phyloP scores from a whole-genome alignment of 2,888 invertebrate species.

The Zygaena filipendulae region DNA sequence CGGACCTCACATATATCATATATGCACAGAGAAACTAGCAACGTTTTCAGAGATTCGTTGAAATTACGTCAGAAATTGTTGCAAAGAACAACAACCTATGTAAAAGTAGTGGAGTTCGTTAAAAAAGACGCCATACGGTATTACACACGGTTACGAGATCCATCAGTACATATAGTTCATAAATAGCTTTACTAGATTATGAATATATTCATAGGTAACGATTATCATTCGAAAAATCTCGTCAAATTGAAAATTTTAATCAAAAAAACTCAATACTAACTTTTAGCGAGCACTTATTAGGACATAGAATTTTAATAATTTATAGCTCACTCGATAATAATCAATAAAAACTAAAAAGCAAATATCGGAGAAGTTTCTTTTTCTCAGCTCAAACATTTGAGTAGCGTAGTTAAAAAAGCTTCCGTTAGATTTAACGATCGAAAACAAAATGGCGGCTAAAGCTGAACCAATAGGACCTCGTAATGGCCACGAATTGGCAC shows the following conservation, averaged over 20 bases:
- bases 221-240: constrained; percentile 50
- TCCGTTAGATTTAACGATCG: no score
- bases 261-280: constrained; percentile 20
- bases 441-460: constrained; percentile 52
- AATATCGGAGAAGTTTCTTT: no score
- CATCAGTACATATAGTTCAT: no score
- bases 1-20: no score
- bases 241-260: constrained; percentile 45
- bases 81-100: constrained; percentile 49
- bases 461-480: constrained; percentile 66
- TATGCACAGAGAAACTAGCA: constrained; percentile 53
- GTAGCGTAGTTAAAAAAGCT: no score
- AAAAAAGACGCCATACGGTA: constrained; percentile 64
- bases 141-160: constrained; percentile 54
- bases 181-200: no score
- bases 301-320: constrained; percentile 5
- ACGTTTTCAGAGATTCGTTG: constrained; percentile 56
- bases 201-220: constrained; percentile 58
- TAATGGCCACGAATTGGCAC: constrained; percentile 85
- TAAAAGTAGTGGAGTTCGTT: constrained; percentile 56
- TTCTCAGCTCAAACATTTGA: no score
- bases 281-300: constrained; percentile 22
- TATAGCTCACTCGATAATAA: background rate
- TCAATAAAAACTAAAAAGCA: constrained; percentile 3
- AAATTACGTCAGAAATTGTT: constrained; percentile 55